Percentiles rank a stretch among this genome's conserved stretches.
Conservation (phyloP, 2,113 vertebrate genomes). For the Arizona elegans region DNA sequence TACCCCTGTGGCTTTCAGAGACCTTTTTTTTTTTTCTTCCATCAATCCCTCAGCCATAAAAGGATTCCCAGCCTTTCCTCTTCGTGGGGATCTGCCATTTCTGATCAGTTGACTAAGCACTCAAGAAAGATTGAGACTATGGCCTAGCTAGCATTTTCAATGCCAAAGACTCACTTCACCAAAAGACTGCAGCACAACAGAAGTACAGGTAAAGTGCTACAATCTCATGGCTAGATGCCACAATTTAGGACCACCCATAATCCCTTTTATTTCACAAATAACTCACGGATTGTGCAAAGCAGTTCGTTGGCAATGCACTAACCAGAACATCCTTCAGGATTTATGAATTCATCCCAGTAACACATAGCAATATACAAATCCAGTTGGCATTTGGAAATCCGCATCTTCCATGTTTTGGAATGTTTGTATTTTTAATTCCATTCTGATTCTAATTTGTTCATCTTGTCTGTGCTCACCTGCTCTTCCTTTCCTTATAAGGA, state of each 20-base stretch:
- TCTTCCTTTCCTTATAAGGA: neutral
- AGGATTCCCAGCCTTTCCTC: neutral
- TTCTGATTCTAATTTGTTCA: constrained; percentile 5
- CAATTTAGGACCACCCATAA: neutral
- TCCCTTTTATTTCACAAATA: neutral
- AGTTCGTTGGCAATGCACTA: neutral
- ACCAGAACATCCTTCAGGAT: neutral
- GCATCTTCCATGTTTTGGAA: neutral
- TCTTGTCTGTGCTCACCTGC: neutral
- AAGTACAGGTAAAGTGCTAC: neutral
- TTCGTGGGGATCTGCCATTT: neutral
- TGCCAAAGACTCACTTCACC: neutral
- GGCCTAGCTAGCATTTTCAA: neutral
- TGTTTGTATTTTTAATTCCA: constrained; percentile 7
- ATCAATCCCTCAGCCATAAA: neutral
- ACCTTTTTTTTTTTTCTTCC: neutral
- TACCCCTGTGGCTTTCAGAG: neutral
- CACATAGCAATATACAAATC: neutral
- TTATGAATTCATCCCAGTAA: neutral
- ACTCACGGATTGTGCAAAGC: neutral
- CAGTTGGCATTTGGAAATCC: neutral
- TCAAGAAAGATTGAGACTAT: neutral
- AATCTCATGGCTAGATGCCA: neutral
- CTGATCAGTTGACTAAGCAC: neutral
- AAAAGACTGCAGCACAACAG: neutral